Percentiles rank a stretch among this genome's conserved stretches.
phyloP scores from a whole-genome alignment of 2,797 vertebrate species.

The Trematomus bernacchii region DNA sequence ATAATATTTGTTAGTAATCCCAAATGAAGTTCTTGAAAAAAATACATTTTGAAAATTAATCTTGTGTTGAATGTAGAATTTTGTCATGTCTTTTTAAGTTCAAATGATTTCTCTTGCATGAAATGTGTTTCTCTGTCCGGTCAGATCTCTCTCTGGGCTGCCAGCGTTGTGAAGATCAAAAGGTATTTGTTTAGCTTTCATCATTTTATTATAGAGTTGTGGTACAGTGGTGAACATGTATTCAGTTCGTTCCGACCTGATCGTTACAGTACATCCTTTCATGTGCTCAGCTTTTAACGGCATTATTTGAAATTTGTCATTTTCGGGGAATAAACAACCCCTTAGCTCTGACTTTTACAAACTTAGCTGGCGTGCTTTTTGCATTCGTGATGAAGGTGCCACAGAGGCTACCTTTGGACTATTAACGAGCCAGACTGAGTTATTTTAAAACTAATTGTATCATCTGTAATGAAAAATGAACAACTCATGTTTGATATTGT shows the following conservation, averaged over 20 bases:
- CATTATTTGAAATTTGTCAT: constrained; percentile 62
- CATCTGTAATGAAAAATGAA: constrained; percentile 59
- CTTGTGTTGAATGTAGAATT: no score
- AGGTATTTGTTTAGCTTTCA: constrained; percentile 48
- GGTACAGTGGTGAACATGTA: constrained; percentile 19
- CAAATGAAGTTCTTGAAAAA: neutral
- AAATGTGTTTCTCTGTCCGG: neutral
- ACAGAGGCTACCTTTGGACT: constrained; percentile 48
- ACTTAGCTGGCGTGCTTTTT: constrained; percentile 20
- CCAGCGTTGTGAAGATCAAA: constrained; percentile 54
- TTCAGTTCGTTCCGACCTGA: constrained; percentile 39
- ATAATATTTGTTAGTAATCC: no score
- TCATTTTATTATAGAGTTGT: constrained; percentile 57
- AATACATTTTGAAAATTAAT: no score
- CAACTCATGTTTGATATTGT: constrained; percentile 71
- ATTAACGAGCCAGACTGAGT: constrained; percentile 54
- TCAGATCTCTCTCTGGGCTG: constrained; percentile 9
- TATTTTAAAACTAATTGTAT: constrained; percentile 65
- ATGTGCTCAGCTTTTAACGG: constrained; percentile 37
- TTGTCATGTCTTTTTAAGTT: no score
- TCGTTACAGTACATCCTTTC: constrained; percentile 66
- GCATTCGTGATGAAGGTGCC: constrained; percentile 41
- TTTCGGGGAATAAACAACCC: constrained; percentile 51
- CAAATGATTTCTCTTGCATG: no score
- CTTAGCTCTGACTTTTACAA: constrained; percentile 21